Evolutionary conservation across 1,140 invertebrate genomes (phyloP).

Genomic region (Macrostomum lignano): DNA sequence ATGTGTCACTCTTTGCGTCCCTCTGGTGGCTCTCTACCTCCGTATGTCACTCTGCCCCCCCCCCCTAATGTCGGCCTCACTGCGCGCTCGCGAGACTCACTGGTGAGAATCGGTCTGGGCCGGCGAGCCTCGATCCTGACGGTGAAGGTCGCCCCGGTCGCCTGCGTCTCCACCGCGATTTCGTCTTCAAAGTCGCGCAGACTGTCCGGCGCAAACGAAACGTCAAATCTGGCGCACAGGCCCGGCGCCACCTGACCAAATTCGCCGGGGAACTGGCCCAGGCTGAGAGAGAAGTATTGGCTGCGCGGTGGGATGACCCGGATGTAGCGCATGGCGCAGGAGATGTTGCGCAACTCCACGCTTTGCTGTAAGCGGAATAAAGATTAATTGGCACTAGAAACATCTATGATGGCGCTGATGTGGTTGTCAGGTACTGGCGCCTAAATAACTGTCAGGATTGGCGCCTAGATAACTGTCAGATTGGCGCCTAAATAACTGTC

Average conservation of each 20-base stretch:
- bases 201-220: constrained; percentile 24
- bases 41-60: no score
- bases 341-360: constrained; percentile 24
- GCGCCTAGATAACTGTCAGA: no score
- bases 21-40: no score
- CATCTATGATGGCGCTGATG: no score
- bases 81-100: constrained; percentile 12
- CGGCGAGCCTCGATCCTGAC: constrained; percentile 15
- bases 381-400: no score
- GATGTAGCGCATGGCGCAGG: constrained; percentile 17
- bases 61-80: no score
- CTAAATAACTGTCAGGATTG: no score
- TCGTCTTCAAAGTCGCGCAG: constrained; percentile 22
- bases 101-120: constrained; percentile 15
- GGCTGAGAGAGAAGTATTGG: constrained; percentile 19
- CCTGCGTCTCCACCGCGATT: constrained; percentile 19
- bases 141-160: constrained; percentile 10
- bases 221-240: constrained; percentile 20
- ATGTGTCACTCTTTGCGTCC: no score
- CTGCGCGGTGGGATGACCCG: constrained; percentile 18
- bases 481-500: no score
- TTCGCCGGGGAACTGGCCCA: constrained; percentile 27
- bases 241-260: constrained; percentile 24
- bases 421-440: no score
- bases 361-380: constrained; percentile 12